Conservation (phyloP, 2,888 invertebrate genomes). For the Drosophila colorata region DNA sequence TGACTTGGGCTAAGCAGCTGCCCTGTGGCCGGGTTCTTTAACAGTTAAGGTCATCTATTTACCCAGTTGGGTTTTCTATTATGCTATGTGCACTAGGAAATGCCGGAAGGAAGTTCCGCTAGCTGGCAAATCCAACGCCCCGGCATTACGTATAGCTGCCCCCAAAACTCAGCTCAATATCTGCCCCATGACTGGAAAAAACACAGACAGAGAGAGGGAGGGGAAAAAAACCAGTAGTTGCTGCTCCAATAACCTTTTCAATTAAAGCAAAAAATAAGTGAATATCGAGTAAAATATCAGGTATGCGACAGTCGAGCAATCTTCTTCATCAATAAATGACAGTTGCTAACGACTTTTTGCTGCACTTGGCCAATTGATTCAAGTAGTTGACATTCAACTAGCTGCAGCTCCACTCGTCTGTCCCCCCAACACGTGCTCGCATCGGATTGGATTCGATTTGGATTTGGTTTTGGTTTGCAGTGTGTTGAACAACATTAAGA, state of each 20-base stretch:
- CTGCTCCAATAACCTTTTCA: conserved; percentile 79
- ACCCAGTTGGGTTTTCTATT: conserved; percentile 22
- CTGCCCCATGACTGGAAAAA: conserved; percentile 39
- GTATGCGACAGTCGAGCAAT: conserved; percentile 37
- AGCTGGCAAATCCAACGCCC: conserved; percentile 35
- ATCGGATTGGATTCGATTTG: neutral
- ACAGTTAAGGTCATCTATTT: conserved; percentile 69
- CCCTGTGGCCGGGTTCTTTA: conserved; percentile 59
- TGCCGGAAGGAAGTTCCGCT: conserved; percentile 77
- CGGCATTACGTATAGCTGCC: conserved; percentile 14
- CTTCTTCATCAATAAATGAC: conserved; percentile 76
- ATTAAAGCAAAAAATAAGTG: conserved; percentile 29
- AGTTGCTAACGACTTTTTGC: conserved; percentile 69
- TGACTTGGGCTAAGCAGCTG: conserved; percentile 31
- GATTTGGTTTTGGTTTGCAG: conserved; percentile 26
- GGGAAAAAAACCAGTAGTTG: conserved; percentile 18
- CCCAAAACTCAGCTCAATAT: conserved; percentile 48
- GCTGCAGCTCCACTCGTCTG: conserved; percentile 7
- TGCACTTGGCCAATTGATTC: conserved; percentile 37
- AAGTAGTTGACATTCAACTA: conserved; percentile 73
- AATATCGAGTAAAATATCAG: conserved; percentile 32
- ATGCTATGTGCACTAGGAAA: conserved; percentile 37
- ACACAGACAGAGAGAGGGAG: neutral
- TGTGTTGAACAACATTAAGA: conserved; percentile 57
- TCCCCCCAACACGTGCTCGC: conserved; percentile 55